phyloP scores from a whole-genome alignment of 2,888 invertebrate genomes.

The Tenthredo mesomela region DNA sequence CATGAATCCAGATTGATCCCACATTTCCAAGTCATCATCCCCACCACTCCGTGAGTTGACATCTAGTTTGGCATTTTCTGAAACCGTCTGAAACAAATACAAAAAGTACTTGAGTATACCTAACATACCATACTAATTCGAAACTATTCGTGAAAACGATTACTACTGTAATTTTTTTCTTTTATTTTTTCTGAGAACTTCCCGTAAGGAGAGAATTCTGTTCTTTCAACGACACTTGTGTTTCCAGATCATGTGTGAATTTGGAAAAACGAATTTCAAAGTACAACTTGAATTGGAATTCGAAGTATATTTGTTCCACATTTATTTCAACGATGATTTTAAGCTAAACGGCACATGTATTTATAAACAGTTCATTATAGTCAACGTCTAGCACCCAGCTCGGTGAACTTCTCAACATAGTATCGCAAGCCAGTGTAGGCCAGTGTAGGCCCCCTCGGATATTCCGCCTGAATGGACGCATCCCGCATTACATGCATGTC shows the following conservation, averaged over 20 bases:
- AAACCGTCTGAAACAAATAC: conserved; percentile 81
- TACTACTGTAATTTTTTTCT: background rate
- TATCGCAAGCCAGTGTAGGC: too few relatives aligned
- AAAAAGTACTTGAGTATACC: background rate
- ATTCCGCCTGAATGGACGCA: too few relatives aligned
- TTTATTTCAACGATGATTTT: background rate
- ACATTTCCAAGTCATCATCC: conserved; percentile 88
- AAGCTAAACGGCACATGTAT: background rate
- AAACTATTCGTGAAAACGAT: background rate
- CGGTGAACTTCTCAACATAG: too few relatives aligned
- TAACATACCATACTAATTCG: background rate
- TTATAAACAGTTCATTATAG: too few relatives aligned
- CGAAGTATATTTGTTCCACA: background rate
- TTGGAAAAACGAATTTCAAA: too few relatives aligned
- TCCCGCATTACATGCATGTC: too few relatives aligned
- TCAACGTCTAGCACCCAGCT: too few relatives aligned
- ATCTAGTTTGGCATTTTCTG: conserved; percentile 84
- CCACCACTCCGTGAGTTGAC: conserved; percentile 80
- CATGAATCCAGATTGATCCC: conserved; percentile 88
- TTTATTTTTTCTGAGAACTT: background rate
- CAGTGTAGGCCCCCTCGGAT: too few relatives aligned
- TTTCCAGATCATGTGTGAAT: background rate
- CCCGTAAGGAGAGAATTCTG: background rate
- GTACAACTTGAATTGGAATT: too few relatives aligned
- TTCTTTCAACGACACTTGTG: background rate